Percentiles rank a stretch among this genome's conserved stretches.
Conservation (phyloP, 1,140 invertebrate genomes). For the Camponotus pennsylvanicus region DNA sequence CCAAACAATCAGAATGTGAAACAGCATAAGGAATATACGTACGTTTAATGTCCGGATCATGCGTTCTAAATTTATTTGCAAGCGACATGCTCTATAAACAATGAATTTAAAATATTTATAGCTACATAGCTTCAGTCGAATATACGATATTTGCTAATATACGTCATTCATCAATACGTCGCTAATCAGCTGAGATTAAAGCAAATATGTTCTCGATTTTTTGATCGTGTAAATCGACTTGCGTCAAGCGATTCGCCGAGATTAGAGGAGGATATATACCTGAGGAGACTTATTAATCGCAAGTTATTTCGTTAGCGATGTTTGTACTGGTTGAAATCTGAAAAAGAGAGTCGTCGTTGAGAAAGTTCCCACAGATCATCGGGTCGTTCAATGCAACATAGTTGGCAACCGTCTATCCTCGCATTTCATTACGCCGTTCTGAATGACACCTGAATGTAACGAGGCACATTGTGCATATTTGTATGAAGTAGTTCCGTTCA, state of each 20-base stretch:
- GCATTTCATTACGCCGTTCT: conserved; percentile 60
- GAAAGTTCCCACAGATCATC: conserved; percentile 60
- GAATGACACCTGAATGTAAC: conserved; percentile 63
- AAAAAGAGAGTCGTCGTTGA: conserved; percentile 19
- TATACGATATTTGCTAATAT: not conserved
- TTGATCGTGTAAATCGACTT: not conserved
- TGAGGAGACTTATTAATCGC: not conserved
- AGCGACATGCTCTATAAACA: conserved; percentile 11
- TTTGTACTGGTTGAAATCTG: not conserved
- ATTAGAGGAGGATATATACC: not conserved
- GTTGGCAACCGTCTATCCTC: conserved; percentile 53
- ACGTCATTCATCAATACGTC: not conserved
- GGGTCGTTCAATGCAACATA: conserved; percentile 22
- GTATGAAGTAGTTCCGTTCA: conserved; percentile 49
- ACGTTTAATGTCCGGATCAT: not conserved
- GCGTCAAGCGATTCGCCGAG: not conserved
- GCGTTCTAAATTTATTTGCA: conserved; percentile 45
- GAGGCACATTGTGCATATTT: conserved; percentile 41
- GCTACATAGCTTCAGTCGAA: not conserved
- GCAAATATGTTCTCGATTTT: not conserved
- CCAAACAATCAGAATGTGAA: not conserved
- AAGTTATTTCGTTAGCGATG: not conserved
- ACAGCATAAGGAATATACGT: not conserved
- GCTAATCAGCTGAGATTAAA: not conserved
- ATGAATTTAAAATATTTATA: not conserved